Conservation (phyloP, 2,888 invertebrate species). For the Entomobrya multifasciata region DNA sequence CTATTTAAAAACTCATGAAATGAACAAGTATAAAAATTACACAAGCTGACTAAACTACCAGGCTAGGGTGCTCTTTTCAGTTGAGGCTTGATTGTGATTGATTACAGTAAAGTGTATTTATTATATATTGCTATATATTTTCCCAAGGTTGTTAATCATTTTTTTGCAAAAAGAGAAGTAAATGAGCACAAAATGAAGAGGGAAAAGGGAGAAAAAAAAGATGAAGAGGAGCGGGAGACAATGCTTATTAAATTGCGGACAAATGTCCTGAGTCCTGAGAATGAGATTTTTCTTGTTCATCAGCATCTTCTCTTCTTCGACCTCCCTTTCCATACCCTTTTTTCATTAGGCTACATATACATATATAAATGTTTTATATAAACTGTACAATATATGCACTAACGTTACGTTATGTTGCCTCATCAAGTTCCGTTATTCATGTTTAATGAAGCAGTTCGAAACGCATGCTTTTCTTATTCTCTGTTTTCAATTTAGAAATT, state of each 20-base stretch:
- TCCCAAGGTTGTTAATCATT: slow-evolving; percentile 71
- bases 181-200: slow-evolving; percentile 68
- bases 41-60: too few species aligned
- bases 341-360: neutral
- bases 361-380: too few species aligned
- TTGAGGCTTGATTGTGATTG: slow-evolving; percentile 65
- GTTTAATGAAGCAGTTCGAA: slow-evolving; percentile 69
- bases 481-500: slow-evolving; percentile 12
- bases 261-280: slow-evolving; percentile 72
- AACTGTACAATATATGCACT: slow-evolving; percentile 32
- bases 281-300: slow-evolving; percentile 64
- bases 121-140: slow-evolving; percentile 50
- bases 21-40: too few species aligned
- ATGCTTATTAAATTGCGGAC: slow-evolving; percentile 72
- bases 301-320: slow-evolving; percentile 58
- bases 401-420: slow-evolving; percentile 48
- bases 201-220: slow-evolving; percentile 15
- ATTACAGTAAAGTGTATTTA: slow-evolving; percentile 49
- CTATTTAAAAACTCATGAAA: slow-evolving; percentile 31
- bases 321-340: neutral
- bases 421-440: slow-evolving; percentile 72
- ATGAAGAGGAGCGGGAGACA: slow-evolving; percentile 65
- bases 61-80: slow-evolving; percentile 3
- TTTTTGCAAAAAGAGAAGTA: slow-evolving; percentile 51
- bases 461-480: slow-evolving; percentile 60